Base-by-base conservation (phyloP, 2,113 vertebrate genomes). In the Eupsittula cactorum region DNA sequence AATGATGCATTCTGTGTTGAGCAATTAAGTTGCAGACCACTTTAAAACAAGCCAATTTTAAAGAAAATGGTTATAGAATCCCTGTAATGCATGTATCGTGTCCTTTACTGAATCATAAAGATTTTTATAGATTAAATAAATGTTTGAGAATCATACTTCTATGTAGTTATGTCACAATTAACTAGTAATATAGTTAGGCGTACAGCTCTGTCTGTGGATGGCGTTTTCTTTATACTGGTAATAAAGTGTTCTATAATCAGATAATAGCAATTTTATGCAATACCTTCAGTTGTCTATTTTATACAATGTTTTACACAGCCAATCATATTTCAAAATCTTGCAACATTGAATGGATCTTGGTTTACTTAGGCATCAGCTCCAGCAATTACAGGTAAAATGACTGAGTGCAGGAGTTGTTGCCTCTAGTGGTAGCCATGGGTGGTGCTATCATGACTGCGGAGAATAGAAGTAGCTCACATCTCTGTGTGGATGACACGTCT, bases 321-420 rank as follows among this genome's bases (percentile, higher is more conserved):
- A 49, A 0, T 13, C 10, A 63, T 35, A 17, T 49, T 55, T 83
- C 33, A 70, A 60, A 82, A 37, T 52, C 60, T 63, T 47, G 8
- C 24, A 39, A 60, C 9, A n/a, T 16, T 64, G 39, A 24, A 3
- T 16, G 3, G 11, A 33, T 46, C 29, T 55, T 65, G 16, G 14
- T 83, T 81, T 78, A 29, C 13, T 47, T 52, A 52, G 41, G 4
- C 3, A 29, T 47, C 23, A 83, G 39, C 64, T 65, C 13, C 11
- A 35, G 11, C 9, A 87, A 41, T 6, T n/a, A 13, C 9, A 6
- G 1, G 10, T 8, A n/a, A 39, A 88, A 62, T 0, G 1, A 39
- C 1, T 0, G 3, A 42, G 33, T 42, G 33, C 60, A 55, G 13
- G 18, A 3, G 0, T 7, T 49, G 12, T 4, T 44, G 12, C 7